A percentile compares a stretch with the other conserved stretches of the same genome.
Conservation (phyloP, 1,140 invertebrate species). For the Zophobas morio region DNA sequence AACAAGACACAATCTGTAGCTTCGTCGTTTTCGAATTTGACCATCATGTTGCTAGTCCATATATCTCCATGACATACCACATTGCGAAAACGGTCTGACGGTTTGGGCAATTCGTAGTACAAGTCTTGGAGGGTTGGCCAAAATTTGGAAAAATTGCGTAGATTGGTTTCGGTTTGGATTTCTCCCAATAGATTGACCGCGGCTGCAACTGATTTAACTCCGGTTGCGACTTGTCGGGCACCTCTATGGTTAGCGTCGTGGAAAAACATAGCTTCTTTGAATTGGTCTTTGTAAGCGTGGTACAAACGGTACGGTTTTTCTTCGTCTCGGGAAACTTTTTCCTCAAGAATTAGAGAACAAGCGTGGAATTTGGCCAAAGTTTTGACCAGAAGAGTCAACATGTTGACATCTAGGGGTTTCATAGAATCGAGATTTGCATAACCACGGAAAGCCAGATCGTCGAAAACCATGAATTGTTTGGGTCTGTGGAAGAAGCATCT, state of each 20-base stretch:
- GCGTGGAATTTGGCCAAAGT: conserved; percentile 55
- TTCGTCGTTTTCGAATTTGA: neutral
- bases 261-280: neutral
- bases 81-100: conserved; percentile 55
- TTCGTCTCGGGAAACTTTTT: conserved; percentile 39
- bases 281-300: conserved; percentile 37
- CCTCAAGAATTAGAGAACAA: conserved; percentile 52
- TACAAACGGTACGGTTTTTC: conserved; percentile 33
- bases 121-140: conserved; percentile 27
- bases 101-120: conserved; percentile 20
- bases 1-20: conserved; percentile 65
- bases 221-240: neutral
- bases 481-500: conserved; percentile 50
- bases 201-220: neutral
- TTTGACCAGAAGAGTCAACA: conserved; percentile 44
- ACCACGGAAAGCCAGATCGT: conserved; percentile 26
- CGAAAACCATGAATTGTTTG: conserved; percentile 50
- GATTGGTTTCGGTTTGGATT: neutral
- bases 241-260: neutral
- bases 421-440: neutral
- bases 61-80: conserved; percentile 68
- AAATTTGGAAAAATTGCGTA: conserved; percentile 7
- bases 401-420: conserved; percentile 42
- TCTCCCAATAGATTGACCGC: neutral
- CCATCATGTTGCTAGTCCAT: conserved; percentile 65